These are phyloP conservation scores for Uropetala carovei DNA, from an alignment of 2,888 invertebrate species.

Conservation along the genomic window DNA sequence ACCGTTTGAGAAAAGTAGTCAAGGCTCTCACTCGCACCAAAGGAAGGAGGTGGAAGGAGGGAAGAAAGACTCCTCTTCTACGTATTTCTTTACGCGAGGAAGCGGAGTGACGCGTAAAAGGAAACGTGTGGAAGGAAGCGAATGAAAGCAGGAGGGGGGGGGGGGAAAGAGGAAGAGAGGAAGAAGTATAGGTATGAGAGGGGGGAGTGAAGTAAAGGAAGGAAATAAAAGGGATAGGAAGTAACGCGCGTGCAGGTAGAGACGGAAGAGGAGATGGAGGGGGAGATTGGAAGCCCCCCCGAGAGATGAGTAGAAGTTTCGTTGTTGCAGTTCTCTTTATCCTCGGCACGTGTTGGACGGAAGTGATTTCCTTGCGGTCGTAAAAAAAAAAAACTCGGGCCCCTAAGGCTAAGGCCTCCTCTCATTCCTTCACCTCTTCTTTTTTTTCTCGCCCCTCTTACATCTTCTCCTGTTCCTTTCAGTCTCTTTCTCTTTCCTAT, in stretches of 20 bases:
- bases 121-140: too few species aligned
- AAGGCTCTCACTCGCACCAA: too few species aligned
- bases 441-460: not conserved
- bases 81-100: too few species aligned
- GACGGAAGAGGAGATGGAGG: not conserved
- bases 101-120: too few species aligned
- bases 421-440: not conserved
- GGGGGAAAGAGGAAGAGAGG: too few species aligned
- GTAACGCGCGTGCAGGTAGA: not conserved
- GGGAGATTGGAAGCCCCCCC: not conserved
- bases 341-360: not conserved
- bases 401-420: not conserved
- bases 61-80: too few species aligned
- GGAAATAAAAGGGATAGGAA: not conserved
- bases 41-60: too few species aligned
- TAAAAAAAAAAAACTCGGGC: slow-evolving; percentile 5
- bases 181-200: too few species aligned
- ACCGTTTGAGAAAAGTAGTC: too few species aligned
- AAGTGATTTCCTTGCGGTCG: not conserved
- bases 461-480: not conserved
- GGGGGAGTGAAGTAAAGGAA: too few species aligned
- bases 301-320: not conserved
- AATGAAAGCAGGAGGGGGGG: too few species aligned
- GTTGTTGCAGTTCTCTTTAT: not conserved
- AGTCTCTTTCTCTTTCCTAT: not conserved